Evolutionary conservation across 92 coral and sea anemone genomes (phyloP).

Genomic region (Scolanthus callimorphus): DNA sequence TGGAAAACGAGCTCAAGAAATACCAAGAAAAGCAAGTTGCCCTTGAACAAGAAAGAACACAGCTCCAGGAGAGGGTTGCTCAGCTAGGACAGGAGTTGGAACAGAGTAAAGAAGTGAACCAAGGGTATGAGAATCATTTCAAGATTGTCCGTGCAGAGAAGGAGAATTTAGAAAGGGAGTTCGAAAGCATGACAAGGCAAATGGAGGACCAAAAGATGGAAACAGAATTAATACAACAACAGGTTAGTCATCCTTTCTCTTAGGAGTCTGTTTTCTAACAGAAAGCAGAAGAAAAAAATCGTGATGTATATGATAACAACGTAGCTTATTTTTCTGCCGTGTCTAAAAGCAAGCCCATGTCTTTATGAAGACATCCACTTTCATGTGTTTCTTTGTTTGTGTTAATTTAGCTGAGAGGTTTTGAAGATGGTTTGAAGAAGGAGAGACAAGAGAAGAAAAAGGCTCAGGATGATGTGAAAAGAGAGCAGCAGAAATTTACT

Average conservation of each 20-base stretch:
- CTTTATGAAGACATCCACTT: no score
- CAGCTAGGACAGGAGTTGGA: background rate
- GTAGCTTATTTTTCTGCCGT: no score
- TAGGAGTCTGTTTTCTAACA: no score
- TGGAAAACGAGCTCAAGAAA: background rate
- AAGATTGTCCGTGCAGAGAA: background rate
- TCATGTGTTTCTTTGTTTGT: no score
- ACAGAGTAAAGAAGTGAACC: conserved; percentile 1
- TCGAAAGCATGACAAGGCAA: conserved; percentile 1
- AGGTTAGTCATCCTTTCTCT: conserved; percentile 59
- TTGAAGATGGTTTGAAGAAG: conserved; percentile 81
- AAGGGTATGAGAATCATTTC: background rate
- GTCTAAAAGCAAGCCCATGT: no score
- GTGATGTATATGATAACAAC: no score
- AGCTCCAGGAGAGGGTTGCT: conserved; percentile 10
- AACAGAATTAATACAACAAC: conserved; percentile 35
- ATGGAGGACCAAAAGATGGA: conserved; percentile 14
- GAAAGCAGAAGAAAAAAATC: no score
- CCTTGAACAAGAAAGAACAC: conserved; percentile 4
- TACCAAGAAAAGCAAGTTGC: conserved; percentile 7
- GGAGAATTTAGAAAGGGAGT: background rate
- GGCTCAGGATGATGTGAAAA: no score
- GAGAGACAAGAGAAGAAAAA: conserved; percentile 78
- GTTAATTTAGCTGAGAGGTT: no score
- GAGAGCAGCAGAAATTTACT: no score